Evolutionary conservation across 1,140 invertebrate species (phyloP), one percentile per base, ranked within the genome.

Genomic region (Anastrepha obliqua): DNA sequence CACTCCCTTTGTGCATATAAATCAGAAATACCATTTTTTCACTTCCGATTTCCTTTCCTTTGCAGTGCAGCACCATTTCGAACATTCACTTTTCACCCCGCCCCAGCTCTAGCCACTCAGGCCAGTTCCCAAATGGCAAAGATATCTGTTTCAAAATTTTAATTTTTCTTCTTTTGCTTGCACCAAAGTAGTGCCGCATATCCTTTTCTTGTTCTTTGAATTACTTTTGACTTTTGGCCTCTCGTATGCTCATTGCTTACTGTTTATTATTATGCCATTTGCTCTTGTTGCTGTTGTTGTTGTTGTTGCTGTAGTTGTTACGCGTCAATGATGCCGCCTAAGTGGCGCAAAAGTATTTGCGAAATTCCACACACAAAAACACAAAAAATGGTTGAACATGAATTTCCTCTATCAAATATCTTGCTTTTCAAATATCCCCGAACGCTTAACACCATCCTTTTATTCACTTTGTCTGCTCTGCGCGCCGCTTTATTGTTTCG

Each of bases 371-470:
- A 15, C 9, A 62, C 8, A 62, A 13, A 62, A 17, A 6, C 8
- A 67, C 20, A 67, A 47, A n/a, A 47, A 74, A 74, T 47, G 39
- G 15, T 44, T 15, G 15, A n/a, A 74, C 42, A 51, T 17, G 74
- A 29, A n/a, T 90, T 90, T 89, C 74, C 86, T 89, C 89, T 90
- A 58, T 70, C 42, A 60, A 62, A 44, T 87, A 87, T 55, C 6
- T 65, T 67, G 7, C 59, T 65, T 62, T 67, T 13, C 9, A 67
- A 55, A 62, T 67, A n/a, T 70, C 64, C 47, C 64, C 67, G 88
- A 88, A 89, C 89, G 89, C 88, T 90, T 89, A 90, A 90, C 89
- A 90, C 91, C 91, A 89, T 89, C 89, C 90, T 89, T 62, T 85
- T 87, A 89, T 74, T 58, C 58, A 60, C 87, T 9, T 87, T 62